Conservation (phyloP, 2,888 invertebrate genomes). For the Cephalotes varians region DNA sequence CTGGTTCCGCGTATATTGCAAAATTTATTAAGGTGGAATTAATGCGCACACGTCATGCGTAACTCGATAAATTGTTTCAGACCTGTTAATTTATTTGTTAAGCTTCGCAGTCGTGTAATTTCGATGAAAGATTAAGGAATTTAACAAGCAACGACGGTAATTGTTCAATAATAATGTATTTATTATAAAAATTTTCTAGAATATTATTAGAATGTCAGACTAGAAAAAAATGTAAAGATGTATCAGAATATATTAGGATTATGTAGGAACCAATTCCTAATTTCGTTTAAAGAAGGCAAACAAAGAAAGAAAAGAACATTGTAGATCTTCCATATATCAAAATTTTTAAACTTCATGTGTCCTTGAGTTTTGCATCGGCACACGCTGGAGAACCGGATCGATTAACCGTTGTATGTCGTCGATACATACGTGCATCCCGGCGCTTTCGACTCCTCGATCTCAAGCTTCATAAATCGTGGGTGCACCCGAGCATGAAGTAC, state of each 20-base stretch:
- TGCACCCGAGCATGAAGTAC: conserved; percentile 80
- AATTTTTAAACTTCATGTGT: background rate
- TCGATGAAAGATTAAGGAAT: background rate
- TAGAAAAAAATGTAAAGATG: background rate
- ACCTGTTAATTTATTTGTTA: conserved; percentile 9
- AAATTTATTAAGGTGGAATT: conserved; percentile 21
- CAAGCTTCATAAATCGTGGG: conserved; percentile 73
- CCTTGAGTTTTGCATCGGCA: background rate
- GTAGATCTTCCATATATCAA: background rate
- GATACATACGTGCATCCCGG: conserved; percentile 48
- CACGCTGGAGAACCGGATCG: background rate
- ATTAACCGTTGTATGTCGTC: conserved; percentile 18
- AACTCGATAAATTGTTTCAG: background rate
- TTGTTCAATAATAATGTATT: background rate
- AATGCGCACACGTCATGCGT: background rate
- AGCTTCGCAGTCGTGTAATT: background rate
- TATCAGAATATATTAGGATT: background rate
- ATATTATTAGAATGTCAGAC: background rate
- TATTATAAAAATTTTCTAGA: background rate
- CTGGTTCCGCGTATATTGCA: background rate
- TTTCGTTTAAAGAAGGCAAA: background rate
- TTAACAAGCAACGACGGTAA: conserved; percentile 7
- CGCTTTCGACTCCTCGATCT: conserved; percentile 66
- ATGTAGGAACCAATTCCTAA: background rate
- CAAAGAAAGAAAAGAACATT: background rate